Evolutionary conservation across 2,113 vertebrate genomes (phyloP), one percentile per base, ranked within the genome.

Genomic region (Piprites chloris): DNA sequence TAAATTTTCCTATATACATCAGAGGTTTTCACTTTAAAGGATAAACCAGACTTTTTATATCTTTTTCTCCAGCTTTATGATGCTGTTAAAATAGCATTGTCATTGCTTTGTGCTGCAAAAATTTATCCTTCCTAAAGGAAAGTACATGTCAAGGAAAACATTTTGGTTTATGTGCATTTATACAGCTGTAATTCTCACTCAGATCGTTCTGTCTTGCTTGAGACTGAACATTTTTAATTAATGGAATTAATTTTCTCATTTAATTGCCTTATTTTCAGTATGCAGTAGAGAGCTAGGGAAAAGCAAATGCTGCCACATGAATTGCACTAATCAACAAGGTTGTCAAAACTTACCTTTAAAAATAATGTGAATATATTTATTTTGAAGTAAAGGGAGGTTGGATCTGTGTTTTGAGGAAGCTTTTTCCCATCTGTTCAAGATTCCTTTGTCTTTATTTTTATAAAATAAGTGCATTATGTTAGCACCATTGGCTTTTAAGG

Each of bases 301-400:
- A 94, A 95, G 90, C 5, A 37, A 97, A 81, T 5, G 92, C 93
- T 97, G 95, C 93, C 82, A 92, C 86, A 75, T 96, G 95, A 96
- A 96, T 97, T 95, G 88, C 96, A 47, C 83, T 97, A 95, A 97
- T 97, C 96, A 97, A 92, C 96, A 84, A 81, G 93, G 94, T 72
- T 97, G 94, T 97, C 96, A 97, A 84, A 96, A 96, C 96, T 97
- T 91, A 95, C 91, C 94, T 95, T 96, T 93, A 95, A 96, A 95
- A 95, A 95, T 85, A 95, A 89, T 91, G 76, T 78, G 89, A 89
- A 91, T 94, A 24, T 58, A 72, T 95, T 96, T 95, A 93, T 95
- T 95, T 92, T 63, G 83, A 93, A 86, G 91, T 42, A 81, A 88
- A 67, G 35, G 76, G 53, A 95, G 90, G 77, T 32, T 47, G 76